These are phyloP conservation scores for Chironomus tepperi DNA, from an alignment of 1,140 invertebrate species.

Conservation along the genomic window DNA sequence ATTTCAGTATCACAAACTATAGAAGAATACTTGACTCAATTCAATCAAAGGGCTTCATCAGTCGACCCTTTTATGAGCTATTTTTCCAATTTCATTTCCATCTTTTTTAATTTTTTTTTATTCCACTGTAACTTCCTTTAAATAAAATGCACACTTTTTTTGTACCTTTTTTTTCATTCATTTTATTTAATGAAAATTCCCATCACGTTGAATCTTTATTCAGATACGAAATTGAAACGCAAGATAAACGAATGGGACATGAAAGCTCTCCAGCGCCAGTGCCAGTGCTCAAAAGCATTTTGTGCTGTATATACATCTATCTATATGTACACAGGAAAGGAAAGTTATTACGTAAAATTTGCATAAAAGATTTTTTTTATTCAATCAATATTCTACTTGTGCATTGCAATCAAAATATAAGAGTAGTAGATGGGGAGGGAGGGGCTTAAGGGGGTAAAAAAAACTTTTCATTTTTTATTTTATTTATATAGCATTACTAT, in stretches of 20 bases:
- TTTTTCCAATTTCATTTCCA: too few species aligned
- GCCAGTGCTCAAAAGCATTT: too few species aligned
- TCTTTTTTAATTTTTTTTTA: too few species aligned
- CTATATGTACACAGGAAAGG: neutral
- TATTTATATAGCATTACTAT: neutral
- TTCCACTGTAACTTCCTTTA: too few species aligned
- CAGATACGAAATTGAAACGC: neutral
- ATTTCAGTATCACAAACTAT: too few species aligned
- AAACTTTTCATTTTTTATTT: neutral
- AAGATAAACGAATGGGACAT: neutral
- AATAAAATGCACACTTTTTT: neutral
- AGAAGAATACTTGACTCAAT: too few species aligned
- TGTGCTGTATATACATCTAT: neutral
- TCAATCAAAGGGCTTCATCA: too few species aligned
- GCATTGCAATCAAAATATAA: neutral
- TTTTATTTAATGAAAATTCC: conserved; percentile 6
- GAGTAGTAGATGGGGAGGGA: too few species aligned
- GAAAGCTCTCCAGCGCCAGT: neutral
- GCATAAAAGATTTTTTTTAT: neutral
- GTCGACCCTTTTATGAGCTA: too few species aligned
- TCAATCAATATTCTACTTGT: neutral
- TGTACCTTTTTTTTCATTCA: neutral
- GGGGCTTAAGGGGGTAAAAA: neutral
- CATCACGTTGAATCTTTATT: neutral
- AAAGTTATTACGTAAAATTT: conserved; percentile 14